Conservation (phyloP, 2,888 invertebrate genomes). For the Volucella inanis region DNA sequence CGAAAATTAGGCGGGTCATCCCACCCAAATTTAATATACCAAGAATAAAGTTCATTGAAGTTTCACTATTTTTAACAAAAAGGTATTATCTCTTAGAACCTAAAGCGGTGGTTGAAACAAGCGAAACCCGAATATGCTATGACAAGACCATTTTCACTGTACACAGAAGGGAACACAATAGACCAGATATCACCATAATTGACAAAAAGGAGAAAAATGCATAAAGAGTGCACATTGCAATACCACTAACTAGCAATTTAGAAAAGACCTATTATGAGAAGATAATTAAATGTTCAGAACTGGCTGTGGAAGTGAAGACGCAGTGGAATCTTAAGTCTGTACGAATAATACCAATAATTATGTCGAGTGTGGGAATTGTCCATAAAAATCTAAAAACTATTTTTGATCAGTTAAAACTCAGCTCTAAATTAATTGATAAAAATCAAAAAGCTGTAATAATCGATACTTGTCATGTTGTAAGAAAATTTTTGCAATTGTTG, state of each 20-base stretch:
- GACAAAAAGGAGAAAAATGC: conserved; percentile 15
- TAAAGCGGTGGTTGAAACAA: too few relatives aligned
- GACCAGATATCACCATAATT: conserved; percentile 42
- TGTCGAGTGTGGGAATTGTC: conserved; percentile 27
- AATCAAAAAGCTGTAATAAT: too few relatives aligned
- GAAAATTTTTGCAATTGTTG: too few relatives aligned
- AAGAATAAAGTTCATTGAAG: too few relatives aligned
- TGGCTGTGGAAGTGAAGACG: conserved; percentile 16
- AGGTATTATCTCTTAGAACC: too few relatives aligned
- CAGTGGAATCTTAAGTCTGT: conserved; percentile 15
- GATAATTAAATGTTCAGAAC: conserved; percentile 27
- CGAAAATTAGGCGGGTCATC: too few relatives aligned
- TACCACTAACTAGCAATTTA: conserved; percentile 29
- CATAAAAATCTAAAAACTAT: too few relatives aligned
- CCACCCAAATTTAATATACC: too few relatives aligned
- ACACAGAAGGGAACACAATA: background rate
- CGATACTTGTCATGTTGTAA: too few relatives aligned
- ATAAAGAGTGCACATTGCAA: conserved; percentile 15
- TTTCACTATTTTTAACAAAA: too few relatives aligned
- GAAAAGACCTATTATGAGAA: background rate
- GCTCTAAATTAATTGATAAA: too few relatives aligned
- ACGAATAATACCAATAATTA: conserved; percentile 30
- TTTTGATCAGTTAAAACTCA: too few relatives aligned
- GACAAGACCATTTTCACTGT: conserved; percentile 25
- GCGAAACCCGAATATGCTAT: conserved; percentile 6